A percentile compares a stretch with the other conserved stretches of the same genome.
phyloP scores from a whole-genome alignment of 1,140 invertebrate genomes.

The Tetramorium simillimum region DNA sequence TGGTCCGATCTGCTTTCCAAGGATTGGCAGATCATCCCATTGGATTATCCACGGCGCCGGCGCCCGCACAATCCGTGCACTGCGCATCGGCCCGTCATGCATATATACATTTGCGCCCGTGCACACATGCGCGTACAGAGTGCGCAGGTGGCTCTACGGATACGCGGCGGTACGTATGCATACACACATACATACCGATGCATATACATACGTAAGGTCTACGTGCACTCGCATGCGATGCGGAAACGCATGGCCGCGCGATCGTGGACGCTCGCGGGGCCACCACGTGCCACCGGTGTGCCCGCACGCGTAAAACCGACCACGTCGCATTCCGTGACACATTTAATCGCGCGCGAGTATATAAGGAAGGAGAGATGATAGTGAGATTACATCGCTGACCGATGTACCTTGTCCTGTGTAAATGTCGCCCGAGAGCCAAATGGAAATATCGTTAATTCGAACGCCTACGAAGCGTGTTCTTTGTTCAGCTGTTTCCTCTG shows the following conservation, averaged over 20 bases:
- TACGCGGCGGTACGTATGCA: background rate
- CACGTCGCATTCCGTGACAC: constrained; percentile 41
- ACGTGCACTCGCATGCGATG: constrained; percentile 32
- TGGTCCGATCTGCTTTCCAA: constrained; percentile 77
- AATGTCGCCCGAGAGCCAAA: background rate
- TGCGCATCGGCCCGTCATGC: constrained; percentile 63
- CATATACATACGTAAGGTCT: background rate
- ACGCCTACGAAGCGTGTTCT: background rate
- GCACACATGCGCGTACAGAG: constrained; percentile 12
- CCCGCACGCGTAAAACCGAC: constrained; percentile 22
- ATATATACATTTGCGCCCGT: background rate
- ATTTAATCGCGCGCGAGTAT: constrained; percentile 9
- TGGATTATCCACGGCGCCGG: constrained; percentile 84
- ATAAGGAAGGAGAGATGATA: background rate
- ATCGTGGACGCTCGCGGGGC: constrained; percentile 30
- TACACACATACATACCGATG: background rate
- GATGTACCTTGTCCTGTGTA: background rate
- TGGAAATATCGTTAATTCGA: background rate
- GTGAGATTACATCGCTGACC: background rate
- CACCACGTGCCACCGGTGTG: constrained; percentile 63
- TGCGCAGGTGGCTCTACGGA: constrained; percentile 24
- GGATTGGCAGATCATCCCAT: constrained; percentile 84
- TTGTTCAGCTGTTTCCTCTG: background rate
- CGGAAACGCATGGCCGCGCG: constrained; percentile 42
- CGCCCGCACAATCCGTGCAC: constrained; percentile 73